These are phyloP conservation scores for Osedax fenrisi DNA, from an alignment of 2,888 invertebrate species.

Conservation along the genomic window DNA sequence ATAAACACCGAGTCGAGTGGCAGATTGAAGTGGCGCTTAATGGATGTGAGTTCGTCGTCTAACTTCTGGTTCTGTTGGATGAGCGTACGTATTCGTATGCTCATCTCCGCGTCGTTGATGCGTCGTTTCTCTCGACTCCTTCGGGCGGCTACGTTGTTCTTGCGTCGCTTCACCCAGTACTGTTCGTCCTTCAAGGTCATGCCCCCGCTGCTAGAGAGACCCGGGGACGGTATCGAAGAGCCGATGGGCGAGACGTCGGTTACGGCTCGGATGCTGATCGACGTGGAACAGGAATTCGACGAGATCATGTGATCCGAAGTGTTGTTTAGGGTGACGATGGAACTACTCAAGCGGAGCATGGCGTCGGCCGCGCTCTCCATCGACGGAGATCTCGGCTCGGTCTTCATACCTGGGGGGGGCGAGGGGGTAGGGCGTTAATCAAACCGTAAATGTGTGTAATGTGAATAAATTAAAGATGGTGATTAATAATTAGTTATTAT, in stretches of 20 bases:
- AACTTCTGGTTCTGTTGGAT: constrained; percentile 88
- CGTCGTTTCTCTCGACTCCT: constrained; percentile 87
- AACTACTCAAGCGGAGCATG: constrained; percentile 31
- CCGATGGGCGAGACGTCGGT: background rate
- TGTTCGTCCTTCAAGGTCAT: constrained; percentile 93
- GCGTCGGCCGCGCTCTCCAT: constrained; percentile 33
- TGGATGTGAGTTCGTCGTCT: constrained; percentile 78
- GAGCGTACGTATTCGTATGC: constrained; percentile 80
- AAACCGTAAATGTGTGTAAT: too few species aligned
- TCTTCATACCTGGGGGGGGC: too few species aligned
- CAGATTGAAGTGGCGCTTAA: constrained; percentile 64
- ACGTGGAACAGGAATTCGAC: background rate
- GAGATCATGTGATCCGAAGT: constrained; percentile 20
- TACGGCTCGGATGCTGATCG: background rate
- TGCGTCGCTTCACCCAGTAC: constrained; percentile 86
- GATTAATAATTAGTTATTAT: too few species aligned
- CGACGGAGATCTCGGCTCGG: constrained; percentile 27
- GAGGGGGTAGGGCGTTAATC: too few species aligned
- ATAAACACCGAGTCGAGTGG: constrained; percentile 37
- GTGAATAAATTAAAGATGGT: too few species aligned
- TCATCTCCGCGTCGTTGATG: constrained; percentile 88
- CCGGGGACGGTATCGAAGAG: background rate
- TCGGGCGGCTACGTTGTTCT: constrained; percentile 94
- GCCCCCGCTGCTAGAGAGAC: constrained; percentile 70
- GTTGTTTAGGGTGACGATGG: constrained; percentile 5